A percentile compares a stretch with the other conserved stretches of the same genome.
Conservation (phyloP, 2,113 vertebrate species). For the Sylvietta virens region DNA sequence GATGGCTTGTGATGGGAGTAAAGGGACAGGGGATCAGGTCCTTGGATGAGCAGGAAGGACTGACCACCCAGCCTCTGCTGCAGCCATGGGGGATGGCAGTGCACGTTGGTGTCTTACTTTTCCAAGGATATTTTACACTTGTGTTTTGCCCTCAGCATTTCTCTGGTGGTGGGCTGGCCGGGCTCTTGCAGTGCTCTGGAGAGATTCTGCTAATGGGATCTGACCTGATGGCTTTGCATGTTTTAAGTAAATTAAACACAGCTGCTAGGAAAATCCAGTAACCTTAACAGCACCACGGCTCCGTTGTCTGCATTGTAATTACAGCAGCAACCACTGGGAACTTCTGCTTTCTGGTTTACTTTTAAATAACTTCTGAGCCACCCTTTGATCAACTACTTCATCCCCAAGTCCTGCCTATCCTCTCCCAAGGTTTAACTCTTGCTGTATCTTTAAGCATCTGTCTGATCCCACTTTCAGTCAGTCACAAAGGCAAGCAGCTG, state of each 20-base stretch:
- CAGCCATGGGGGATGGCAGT: accelerated
- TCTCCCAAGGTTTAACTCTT: constrained; percentile 25
- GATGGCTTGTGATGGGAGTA: neutral
- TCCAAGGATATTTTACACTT: neutral
- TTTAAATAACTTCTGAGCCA: constrained; percentile 47
- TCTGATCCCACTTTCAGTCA: neutral
- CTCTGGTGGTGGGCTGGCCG: neutral
- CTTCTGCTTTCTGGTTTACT: constrained; percentile 59
- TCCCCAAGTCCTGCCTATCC: neutral
- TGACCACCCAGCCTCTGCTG: accelerated
- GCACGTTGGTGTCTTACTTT: accelerated
- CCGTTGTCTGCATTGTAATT: constrained; percentile 51
- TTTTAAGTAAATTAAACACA: constrained; percentile 64
- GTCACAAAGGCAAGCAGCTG: neutral
- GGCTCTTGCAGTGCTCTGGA: neutral
- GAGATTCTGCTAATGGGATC: constrained; percentile 51
- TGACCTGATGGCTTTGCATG: constrained; percentile 57
- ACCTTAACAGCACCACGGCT: constrained; percentile 48
- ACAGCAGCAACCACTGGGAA: neutral
- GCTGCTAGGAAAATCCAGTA: constrained; percentile 58
- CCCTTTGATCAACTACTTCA: constrained; percentile 39
- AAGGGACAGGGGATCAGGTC: neutral
- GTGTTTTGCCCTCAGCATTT: neutral
- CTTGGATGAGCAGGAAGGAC: neutral
- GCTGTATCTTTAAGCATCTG: neutral